phyloP scores from a whole-genome alignment of 2,113 vertebrate species.

The Narcine bancroftii region DNA sequence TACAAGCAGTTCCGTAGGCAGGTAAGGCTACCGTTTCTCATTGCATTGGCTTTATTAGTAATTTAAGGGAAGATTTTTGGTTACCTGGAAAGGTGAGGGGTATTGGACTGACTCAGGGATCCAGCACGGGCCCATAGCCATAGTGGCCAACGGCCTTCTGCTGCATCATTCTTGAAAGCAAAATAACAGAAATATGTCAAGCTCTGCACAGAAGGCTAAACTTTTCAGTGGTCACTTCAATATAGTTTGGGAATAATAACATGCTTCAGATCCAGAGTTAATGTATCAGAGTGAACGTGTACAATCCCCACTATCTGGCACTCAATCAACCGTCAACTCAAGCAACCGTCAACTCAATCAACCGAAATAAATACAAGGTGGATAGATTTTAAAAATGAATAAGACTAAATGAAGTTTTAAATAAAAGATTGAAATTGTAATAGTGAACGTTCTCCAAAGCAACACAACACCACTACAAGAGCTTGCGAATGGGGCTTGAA shows the following conservation, averaged over 20 bases:
- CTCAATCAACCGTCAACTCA: too few relatives aligned
- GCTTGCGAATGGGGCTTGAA: too few relatives aligned
- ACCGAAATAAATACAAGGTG: too few relatives aligned
- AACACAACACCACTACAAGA: too few relatives aligned
- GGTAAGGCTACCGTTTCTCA: neutral
- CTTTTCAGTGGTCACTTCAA: neutral
- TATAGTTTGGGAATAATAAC: neutral
- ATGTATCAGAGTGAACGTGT: too few relatives aligned
- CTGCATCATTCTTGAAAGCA: neutral
- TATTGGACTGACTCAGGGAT: neutral
- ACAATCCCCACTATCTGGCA: too few relatives aligned
- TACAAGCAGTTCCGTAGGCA: neutral
- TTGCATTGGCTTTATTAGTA: neutral
- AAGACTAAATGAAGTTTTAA: too few relatives aligned
- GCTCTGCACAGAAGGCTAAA: neutral
- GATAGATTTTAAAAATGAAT: too few relatives aligned
- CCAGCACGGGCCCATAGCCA: neutral
- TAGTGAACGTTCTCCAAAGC: too few relatives aligned
- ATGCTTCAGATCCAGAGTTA: neutral
- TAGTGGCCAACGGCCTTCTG: neutral
- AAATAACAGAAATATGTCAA: neutral
- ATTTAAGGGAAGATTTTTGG: neutral
- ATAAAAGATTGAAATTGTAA: too few relatives aligned
- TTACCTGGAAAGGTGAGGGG: neutral
- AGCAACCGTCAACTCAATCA: too few relatives aligned